Conservation (phyloP, 1,140 invertebrate genomes). For the Vollenhovia emeryi region DNA sequence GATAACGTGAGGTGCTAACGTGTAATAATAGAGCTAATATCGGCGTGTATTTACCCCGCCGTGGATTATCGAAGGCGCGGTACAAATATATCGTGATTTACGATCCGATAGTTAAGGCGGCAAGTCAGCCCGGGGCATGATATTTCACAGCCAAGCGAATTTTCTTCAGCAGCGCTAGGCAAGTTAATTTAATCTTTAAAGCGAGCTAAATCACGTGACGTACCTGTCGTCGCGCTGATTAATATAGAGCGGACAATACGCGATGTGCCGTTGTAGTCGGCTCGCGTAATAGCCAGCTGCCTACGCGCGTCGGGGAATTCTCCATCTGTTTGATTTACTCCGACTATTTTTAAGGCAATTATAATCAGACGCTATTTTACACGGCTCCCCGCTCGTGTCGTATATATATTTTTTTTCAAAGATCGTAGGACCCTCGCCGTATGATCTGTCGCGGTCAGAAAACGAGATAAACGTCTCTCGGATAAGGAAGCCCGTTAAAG, state of each 20-base stretch:
- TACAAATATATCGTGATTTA: constrained; percentile 47
- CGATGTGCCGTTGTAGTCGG: background rate
- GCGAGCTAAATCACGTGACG: constrained; percentile 39
- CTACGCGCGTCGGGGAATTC: background rate
- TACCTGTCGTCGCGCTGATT: constrained; percentile 36
- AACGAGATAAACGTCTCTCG: background rate
- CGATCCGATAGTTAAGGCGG: constrained; percentile 41
- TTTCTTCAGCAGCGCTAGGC: constrained; percentile 20
- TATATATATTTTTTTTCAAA: background rate
- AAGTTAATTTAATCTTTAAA: constrained; percentile 57
- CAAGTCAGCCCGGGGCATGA: constrained; percentile 24
- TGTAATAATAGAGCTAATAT: background rate
- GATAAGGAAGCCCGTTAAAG: background rate
- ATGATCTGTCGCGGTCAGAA: background rate
- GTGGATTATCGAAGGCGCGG: constrained; percentile 24
- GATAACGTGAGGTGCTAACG: background rate
- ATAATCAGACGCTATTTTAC: background rate
- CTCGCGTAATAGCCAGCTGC: constrained; percentile 2
- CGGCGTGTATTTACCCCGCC: background rate
- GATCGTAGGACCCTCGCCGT: background rate
- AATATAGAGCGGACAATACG: constrained; percentile 12
- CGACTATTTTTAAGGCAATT: background rate
- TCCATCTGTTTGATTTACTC: background rate
- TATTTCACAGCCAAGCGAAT: constrained; percentile 39
- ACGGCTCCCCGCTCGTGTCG: too few relatives aligned